Base-by-base conservation (phyloP, 2,113 vertebrate species). In the Scalopus aquaticus region DNA sequence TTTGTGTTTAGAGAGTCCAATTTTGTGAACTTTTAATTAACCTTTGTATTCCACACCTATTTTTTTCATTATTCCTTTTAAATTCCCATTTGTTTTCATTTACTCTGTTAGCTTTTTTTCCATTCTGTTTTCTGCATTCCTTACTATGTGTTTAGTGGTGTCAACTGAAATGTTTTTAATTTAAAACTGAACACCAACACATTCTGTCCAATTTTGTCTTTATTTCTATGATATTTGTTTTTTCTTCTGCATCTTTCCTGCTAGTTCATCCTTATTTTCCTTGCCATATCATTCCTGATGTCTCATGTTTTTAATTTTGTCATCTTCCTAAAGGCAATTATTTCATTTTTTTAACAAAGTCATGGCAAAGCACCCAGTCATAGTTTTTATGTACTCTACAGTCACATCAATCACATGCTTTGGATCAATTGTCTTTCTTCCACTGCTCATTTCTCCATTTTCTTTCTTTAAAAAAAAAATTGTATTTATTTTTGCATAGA, bases 41-140 rank as follows among this genome's bases (percentile, higher is more conserved):
- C n/a, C 9, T 81, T 49, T 60, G 9, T 74, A 24, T 76, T 91
- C 32, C 22, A 54, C 72, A 17, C n/a, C 51, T 60, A 9, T 69
- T 32, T 46, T 82, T 78, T 49, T 92, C 44, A 78, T 79, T 69
- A 80, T 49, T 88, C 42, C 16, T 65, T 65, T 58, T 64, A 96
- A 80, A 74, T 15, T 84, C n/a, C 30, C 44, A 56, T 30, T 88
- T 49, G 37, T 91, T 77, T 69, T 60, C 16, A 88, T 58, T 81
- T 70, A 80, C 84, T 76, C 37, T 88, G 39, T 81, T 81, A 54
- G 17, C 9, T 49, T 74, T 78, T n/a, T 30, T 32, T 79, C 13
- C 7, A 37, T 73, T 44, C 67, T 86, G 5, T 15, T 42, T 87
- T n/a, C 69, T 39, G 58, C 64, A 28, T 64, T 49, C 30, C 56